Evolutionary conservation across 2,888 invertebrate species (phyloP).

Genomic region (Saturnia pavonia): DNA sequence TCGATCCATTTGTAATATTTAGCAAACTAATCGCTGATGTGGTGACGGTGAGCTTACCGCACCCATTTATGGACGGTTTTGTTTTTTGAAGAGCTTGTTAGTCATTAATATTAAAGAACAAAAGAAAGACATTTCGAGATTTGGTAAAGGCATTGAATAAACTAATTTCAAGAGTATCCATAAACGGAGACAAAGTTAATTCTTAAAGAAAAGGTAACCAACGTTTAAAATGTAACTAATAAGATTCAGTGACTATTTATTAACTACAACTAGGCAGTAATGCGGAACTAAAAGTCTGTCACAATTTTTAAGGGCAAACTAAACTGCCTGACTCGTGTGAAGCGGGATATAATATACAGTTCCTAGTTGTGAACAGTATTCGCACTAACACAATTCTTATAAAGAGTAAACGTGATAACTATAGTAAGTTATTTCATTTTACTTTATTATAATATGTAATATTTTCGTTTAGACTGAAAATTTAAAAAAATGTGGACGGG

Average conservation of each 20-base stretch:
- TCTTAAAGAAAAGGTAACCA: too few relatives aligned
- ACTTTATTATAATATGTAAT: too few relatives aligned
- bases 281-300: not conserved
- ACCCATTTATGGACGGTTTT: not conserved
- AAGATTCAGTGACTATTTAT: not conserved
- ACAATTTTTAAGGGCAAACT: not conserved
- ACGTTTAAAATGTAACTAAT: not conserved
- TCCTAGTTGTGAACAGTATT: not conserved
- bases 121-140: not conserved
- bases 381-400: not conserved
- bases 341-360: not conserved
- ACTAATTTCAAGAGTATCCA: not conserved
- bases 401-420: not conserved
- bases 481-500: too few relatives aligned
- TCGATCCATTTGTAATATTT: slow-evolving; percentile 15
- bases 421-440: not conserved
- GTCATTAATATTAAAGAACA: not conserved
- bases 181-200: too few relatives aligned
- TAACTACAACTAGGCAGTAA: not conserved
- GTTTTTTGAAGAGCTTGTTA: not conserved
- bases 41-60: not conserved
- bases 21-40: not conserved
- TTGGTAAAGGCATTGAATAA: not conserved
- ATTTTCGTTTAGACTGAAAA: too few relatives aligned
- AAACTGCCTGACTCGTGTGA: not conserved